These are phyloP conservation scores for Brachionus rubens DNA, from an alignment of 1,140 invertebrate genomes.

Conservation along the genomic window DNA sequence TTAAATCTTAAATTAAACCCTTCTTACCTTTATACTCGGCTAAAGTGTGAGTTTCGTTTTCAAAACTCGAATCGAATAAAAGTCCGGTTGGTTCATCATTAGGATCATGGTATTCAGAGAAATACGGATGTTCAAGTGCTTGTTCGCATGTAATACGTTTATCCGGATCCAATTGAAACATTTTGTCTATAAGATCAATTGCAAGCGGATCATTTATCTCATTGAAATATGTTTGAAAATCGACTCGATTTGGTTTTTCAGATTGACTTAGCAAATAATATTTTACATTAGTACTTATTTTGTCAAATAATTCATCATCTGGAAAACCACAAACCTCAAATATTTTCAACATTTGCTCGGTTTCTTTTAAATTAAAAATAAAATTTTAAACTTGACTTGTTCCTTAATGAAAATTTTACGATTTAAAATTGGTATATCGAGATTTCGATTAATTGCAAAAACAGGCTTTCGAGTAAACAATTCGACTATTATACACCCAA, in stretches of 20 bases:
- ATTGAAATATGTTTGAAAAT: not conserved
- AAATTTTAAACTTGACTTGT: not conserved
- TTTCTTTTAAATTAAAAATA: conserved; percentile 71
- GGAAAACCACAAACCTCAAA: conserved; percentile 93
- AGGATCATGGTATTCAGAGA: conserved; percentile 82
- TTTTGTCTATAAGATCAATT: conserved; percentile 89
- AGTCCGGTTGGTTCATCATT: too few species aligned
- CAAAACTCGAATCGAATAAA: too few species aligned
- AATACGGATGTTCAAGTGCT: conserved; percentile 94
- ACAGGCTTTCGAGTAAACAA: conserved; percentile 97
- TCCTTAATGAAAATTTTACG: conserved; percentile 76
- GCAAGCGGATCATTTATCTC: conserved; percentile 69
- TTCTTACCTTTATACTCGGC: too few species aligned
- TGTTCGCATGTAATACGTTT: conserved; percentile 94
- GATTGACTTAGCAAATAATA: conserved; percentile 61
- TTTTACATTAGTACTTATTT: not conserved
- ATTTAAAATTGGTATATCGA: conserved; percentile 92
- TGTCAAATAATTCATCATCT: not conserved
- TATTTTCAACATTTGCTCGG: conserved; percentile 97
- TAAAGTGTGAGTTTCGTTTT: too few species aligned
- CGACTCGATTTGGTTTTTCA: conserved; percentile 60
- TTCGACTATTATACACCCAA: conserved; percentile 96
- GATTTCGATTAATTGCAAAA: conserved; percentile 69
- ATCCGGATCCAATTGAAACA: conserved; percentile 98
- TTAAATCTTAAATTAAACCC: too few species aligned